Conservation (phyloP, 2,888 invertebrate species). For the Isoperla grammatica region DNA sequence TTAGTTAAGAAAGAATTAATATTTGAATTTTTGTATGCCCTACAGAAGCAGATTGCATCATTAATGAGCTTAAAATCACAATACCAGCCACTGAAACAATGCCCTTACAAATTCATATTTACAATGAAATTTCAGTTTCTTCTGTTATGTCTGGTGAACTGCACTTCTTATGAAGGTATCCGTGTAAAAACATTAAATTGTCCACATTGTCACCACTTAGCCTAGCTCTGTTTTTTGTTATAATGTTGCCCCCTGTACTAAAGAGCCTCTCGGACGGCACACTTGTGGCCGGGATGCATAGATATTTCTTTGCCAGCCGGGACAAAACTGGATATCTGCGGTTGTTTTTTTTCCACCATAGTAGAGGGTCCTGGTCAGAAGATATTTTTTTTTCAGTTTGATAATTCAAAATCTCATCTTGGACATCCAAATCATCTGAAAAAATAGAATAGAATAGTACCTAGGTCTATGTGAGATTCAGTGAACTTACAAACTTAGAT, state of each 20-base stretch:
- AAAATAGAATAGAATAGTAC: too few species aligned
- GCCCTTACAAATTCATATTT: too few species aligned
- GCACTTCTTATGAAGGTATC: slow-evolving; percentile 5
- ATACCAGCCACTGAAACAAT: too few species aligned
- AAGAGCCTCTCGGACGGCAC: slow-evolving; percentile 13
- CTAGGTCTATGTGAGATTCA: too few species aligned
- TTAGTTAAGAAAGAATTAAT: too few species aligned
- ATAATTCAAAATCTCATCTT: not conserved
- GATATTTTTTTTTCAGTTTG: slow-evolving; percentile 1
- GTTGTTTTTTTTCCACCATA: slow-evolving; percentile 5
- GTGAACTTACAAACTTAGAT: too few species aligned
- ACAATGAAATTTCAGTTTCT: too few species aligned
- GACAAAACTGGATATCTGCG: not conserved
- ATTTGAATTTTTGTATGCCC: too few species aligned
- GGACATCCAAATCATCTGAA: too few species aligned
- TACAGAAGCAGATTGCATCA: too few species aligned
- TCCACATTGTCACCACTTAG: slow-evolving; percentile 6
- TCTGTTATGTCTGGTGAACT: too few species aligned
- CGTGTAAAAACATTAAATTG: slow-evolving; percentile 8
- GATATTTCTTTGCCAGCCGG: not conserved
- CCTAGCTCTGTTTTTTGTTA: slow-evolving; percentile 1
- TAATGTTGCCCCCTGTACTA: slow-evolving; percentile 8
- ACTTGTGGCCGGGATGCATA: not conserved
- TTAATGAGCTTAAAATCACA: too few species aligned
- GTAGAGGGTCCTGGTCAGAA: slow-evolving; percentile 5